Evolutionary conservation across 1,140 invertebrate species (phyloP), one percentile per base, ranked within the genome.

Genomic region (Caenorhabditis remanei): DNA sequence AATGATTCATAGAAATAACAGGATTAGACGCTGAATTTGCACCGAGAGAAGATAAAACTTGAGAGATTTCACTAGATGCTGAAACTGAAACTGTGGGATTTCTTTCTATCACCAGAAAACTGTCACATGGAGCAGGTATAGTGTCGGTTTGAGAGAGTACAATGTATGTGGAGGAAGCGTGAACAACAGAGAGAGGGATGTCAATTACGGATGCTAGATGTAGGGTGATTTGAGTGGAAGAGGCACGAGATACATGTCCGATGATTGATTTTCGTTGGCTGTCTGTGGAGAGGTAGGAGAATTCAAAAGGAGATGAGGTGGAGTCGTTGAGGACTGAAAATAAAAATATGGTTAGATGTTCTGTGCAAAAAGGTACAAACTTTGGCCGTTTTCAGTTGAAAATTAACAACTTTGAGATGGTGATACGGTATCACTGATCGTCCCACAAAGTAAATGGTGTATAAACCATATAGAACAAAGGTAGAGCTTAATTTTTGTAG

Each of bases 311-410:
- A 43, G 71, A 79, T 21, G 71, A 79, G 24, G 71, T 79, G 2
- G 71, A 79, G 71, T 79, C 71, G 21, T 79, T n/a, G 71, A 79
- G 71, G 9, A 79, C 71, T 79, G n/a, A 50, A 75, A 75, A n/a
- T 46, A 71, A 4, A 19, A n/a, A 1, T 71, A 11, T 19, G 65
- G 19, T 65, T 24, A 32, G 32, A 2, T 32, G 32, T 1, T 32
- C 32, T 32, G 32, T 0, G 32, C 32, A 32, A 32, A 32, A 32
- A 32, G 32, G 32, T 32, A 2, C n/a, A n/a, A n/a, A n/a, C 32
- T 32, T 32, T 32, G 32, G 32, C 32, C 32, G 32, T 32, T 32
- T 32, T 32, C 32, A 32, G 32, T 32, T 32, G 32, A 32, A 32
- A 32, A 1, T 32, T 2, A 4, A 1, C 56, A 53, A 4, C 50